Evolutionary conservation across 1,140 invertebrate species (phyloP), one percentile per base, ranked within the genome.

Genomic region (Eumaeus atala): DNA sequence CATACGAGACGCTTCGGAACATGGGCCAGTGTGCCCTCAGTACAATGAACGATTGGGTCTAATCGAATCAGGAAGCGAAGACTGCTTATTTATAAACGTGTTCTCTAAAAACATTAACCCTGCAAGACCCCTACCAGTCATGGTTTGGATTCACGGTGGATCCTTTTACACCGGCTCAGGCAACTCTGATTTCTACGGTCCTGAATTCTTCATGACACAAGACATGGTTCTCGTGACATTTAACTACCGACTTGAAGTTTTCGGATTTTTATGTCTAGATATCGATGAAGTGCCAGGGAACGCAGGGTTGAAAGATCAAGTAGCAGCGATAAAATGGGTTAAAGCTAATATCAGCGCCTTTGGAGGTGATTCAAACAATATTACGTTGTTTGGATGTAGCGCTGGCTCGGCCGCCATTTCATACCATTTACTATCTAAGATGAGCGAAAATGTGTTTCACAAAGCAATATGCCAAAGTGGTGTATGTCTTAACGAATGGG

Each of bases 81-180:
- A 95, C 66, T 95, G 94, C 66, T 89, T 95, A 0, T 93, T 92
- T 70, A 77, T 95, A 11, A 95, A 95, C 66, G 90, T 95, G 0
- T 94, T 91, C 71, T 88, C 90, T 10, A 90, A 89, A 59, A 64
- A 58, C 28, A 18, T 78, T 0, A 61, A 47, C 1, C 72, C 77
- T 1, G 16, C 63, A 0, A 58, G 63, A 33, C 74, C 66, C 11
- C 87, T 89, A 54, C 90, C 93, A 0, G 93, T 95, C 0, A 91
- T 95, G 89, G 88, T 94, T 0, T 95, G 90, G 90, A 90, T 95
- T 16, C 91, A 95, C 71, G 93, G 93, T 0, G 94, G 94, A 10
- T 89, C 88, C 11, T 93, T 93, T 59, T 88, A 90, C 44, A 87
- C 86, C 36, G 92, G 92, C n/a, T 90, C 89, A 4, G 89, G 88